phyloP scores from a whole-genome alignment of 2,888 invertebrate species.

The Drosophila greeni region DNA sequence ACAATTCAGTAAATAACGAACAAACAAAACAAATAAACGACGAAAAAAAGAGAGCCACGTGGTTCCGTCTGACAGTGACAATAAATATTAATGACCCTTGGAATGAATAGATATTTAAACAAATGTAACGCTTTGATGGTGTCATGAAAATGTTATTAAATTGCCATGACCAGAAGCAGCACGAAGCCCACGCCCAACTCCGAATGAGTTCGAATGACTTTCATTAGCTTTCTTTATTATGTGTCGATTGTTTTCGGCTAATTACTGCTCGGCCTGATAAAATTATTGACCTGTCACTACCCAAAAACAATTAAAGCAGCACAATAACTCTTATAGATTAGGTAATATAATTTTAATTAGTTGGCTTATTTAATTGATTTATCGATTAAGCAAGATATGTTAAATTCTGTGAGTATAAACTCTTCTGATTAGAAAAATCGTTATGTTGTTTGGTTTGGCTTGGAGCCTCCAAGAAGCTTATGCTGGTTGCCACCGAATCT shows the following conservation, averaged over 20 bases:
- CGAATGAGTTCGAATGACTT: constrained; percentile 27
- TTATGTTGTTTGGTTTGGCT: neutral
- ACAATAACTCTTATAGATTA: neutral
- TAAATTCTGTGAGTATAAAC: neutral
- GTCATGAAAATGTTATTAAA: constrained; percentile 63
- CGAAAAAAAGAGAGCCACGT: constrained; percentile 37
- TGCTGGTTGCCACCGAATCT: no score
- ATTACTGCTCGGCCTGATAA: constrained; percentile 50
- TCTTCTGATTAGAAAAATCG: neutral
- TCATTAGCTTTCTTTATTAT: constrained; percentile 21
- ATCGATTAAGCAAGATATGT: neutral
- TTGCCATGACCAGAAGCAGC: constrained; percentile 44
- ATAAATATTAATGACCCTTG: constrained; percentile 65
- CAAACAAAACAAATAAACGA: neutral
- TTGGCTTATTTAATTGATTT: neutral
- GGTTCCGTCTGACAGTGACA: constrained; percentile 38
- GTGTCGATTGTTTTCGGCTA: constrained; percentile 48
- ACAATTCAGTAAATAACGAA: constrained; percentile 8
- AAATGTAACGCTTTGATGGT: constrained; percentile 45
- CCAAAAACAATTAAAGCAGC: constrained; percentile 6
- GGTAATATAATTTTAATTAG: neutral
- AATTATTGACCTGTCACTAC: constrained; percentile 41
- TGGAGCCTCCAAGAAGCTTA: neutral
- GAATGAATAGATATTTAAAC: constrained; percentile 37
- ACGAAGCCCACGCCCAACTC: constrained; percentile 21